A percentile compares a stretch with the other conserved stretches of the same genome.
Conservation (phyloP, 2,888 invertebrate species). For the Aphidoletes aphidimyza region DNA sequence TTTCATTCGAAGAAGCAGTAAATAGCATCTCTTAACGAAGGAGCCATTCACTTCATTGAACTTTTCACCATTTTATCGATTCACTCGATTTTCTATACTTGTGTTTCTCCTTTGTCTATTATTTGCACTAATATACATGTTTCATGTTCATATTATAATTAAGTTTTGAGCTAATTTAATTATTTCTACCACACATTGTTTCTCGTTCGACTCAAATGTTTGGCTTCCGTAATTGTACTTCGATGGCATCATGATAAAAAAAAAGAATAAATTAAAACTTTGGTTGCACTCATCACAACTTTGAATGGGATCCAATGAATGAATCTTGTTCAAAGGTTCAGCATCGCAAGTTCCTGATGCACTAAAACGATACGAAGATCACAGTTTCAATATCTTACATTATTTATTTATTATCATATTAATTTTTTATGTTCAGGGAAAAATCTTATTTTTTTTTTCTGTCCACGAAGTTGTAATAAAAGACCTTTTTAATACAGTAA, state of each 20-base stretch:
- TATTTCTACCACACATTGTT: slow-evolving; percentile 11
- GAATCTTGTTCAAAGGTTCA: neutral
- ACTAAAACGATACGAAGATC: slow-evolving; percentile 42
- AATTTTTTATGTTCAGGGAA: slow-evolving; percentile 24
- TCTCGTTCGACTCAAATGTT: slow-evolving; percentile 10
- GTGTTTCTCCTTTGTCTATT: neutral
- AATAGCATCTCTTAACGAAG: slow-evolving; percentile 24
- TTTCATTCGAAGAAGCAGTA: neutral
- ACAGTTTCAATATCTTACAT: neutral
- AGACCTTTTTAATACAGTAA: too few relatives aligned
- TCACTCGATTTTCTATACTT: neutral
- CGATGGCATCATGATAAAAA: neutral
- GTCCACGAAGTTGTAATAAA: neutral
- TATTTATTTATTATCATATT: slow-evolving; percentile 22
- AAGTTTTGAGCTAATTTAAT: slow-evolving; percentile 37
- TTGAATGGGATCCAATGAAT: neutral
- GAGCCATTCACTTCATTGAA: slow-evolving; percentile 8
- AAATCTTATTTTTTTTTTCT: neutral
- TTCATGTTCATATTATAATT: neutral
- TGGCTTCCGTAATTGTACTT: neutral
- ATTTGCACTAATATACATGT: slow-evolving; percentile 9
- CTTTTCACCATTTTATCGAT: slow-evolving; percentile 19
- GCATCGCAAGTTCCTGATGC: neutral
- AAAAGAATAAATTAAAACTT: too few relatives aligned
- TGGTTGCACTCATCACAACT: too few relatives aligned